Evolutionary conservation across 2,797 vertebrate species (phyloP).

Genomic region (Amblyopsis hoosieri): DNA sequence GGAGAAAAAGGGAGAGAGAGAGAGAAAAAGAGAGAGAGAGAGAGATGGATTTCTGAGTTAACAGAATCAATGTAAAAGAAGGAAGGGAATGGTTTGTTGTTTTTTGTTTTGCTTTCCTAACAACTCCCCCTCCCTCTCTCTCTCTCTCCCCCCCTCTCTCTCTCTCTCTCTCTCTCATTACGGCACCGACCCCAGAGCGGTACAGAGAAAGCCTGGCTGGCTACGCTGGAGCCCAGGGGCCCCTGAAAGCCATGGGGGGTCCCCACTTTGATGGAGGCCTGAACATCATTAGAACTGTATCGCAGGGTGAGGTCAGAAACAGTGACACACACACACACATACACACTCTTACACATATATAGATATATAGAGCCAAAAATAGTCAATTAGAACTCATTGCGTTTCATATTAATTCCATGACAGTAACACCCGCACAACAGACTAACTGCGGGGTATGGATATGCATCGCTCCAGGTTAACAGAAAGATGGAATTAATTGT

Average conservation of each 20-base stretch:
- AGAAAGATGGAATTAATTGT: conserved; percentile 87
- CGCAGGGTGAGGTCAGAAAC: conserved; percentile 68
- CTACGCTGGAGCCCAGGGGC: conserved; percentile 70
- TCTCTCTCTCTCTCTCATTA: conserved; percentile 69
- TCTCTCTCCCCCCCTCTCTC: no score
- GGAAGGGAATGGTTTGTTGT: conserved; percentile 29
- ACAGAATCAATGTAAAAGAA: conserved; percentile 68
- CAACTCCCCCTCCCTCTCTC: conserved; percentile 54
- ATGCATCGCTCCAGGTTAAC: conserved; percentile 57
- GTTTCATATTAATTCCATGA: no score
- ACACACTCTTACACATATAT: background rate
- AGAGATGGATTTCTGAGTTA: conserved; percentile 57
- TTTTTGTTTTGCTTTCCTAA: conserved; percentile 64
- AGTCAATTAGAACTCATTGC: no score
- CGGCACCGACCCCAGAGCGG: conserved; percentile 63
- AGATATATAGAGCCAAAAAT: conserved; percentile 11
- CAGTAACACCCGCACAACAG: no score
- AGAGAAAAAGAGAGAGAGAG: conserved; percentile 45
- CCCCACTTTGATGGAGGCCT: conserved; percentile 79
- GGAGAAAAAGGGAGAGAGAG: conserved; percentile 43
- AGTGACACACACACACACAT: conserved; percentile 14
- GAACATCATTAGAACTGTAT: conserved; percentile 80
- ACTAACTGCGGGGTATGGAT: conserved; percentile 10
- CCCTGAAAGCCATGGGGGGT: conserved; percentile 70
- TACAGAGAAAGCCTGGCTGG: conserved; percentile 54